phyloP scores from a whole-genome alignment of 2,797 vertebrate genomes.

The Helicolenus hilgendorfi region DNA sequence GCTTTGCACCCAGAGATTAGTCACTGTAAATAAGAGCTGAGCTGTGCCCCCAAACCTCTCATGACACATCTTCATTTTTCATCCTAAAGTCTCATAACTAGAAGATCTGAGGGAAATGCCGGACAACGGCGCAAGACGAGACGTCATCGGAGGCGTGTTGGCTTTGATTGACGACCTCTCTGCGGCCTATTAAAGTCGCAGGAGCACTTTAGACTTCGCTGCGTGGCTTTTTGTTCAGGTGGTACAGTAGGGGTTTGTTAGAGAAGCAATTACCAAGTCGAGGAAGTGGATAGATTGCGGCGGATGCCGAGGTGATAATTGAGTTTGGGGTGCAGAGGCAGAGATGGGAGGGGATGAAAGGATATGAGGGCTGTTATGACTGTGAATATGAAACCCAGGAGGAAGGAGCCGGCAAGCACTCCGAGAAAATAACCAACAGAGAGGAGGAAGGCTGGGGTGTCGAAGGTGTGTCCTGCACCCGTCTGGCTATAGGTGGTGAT shows the following conservation, averaged over 20 bases:
- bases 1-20: slow-evolving; percentile 58
- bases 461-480: slow-evolving; percentile 87
- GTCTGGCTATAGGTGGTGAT: slow-evolving; percentile 91
- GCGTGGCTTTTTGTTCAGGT: slow-evolving; percentile 67
- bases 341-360: slow-evolving; percentile 78
- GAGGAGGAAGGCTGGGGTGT: slow-evolving; percentile 89
- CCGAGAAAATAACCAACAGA: slow-evolving; percentile 91
- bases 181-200: slow-evolving; percentile 49
- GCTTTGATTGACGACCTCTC: slow-evolving; percentile 79
- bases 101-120: slow-evolving; percentile 64
- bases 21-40: slow-evolving; percentile 68
- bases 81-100: slow-evolving; percentile 68
- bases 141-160: slow-evolving; percentile 64
- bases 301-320: slow-evolving; percentile 81
- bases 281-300: slow-evolving; percentile 70
- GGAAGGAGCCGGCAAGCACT: slow-evolving; percentile 92
- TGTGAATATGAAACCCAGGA: slow-evolving; percentile 91
- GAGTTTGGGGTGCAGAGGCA: slow-evolving; percentile 61
- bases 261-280: slow-evolving; percentile 65
- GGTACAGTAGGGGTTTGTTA: slow-evolving; percentile 69
- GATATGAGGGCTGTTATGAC: slow-evolving; percentile 94
- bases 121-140: slow-evolving; percentile 66
- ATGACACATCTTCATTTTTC: slow-evolving; percentile 68
- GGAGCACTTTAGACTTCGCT: slow-evolving; percentile 58
- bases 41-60: slow-evolving; percentile 35